Base-by-base conservation (phyloP, 2,113 vertebrate species). In the Calyptomena viridis region DNA sequence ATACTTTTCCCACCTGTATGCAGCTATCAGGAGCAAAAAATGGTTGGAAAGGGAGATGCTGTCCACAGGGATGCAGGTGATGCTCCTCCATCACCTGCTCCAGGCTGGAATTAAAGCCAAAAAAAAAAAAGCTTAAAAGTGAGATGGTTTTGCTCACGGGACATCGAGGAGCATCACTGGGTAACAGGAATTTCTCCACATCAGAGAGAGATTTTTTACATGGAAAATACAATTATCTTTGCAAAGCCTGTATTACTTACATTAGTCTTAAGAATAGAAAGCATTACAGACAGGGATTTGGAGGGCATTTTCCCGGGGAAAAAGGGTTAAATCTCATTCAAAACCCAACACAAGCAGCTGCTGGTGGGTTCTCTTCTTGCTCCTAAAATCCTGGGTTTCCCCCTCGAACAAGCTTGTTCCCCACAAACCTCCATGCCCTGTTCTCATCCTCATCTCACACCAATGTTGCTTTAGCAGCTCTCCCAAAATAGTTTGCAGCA, bases 101-200 rank as follows among this genome's bases (percentile, higher is more conserved):
- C 15, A 6, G 25, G 78, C 3, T 59, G 40, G 71, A 67, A 50
- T 71, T 28, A 24, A 92, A 87, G 27, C 8, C 3, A 52, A 53
- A 37, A 53, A 15, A 50, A 17, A 47, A 55, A 49, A 50, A 37
- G 2, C 31, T 50, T 7, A 6, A 52, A 44, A 56, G n/a, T 11
- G 8, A 37, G 14, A 22, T 7, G 11, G 44, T 30, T 78, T 86
- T 19, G 58, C 23, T 59, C 6, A 5, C 0, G 11, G 87, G 71
- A 82, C 1, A 8, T 8, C 0, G 3, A 82, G 33, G 25, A 89
- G 73, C 50, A 47, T 31, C 46, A 4, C 0, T 0, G 5, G 37
- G 40, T 5, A 9, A 15, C 24, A 3, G 5, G 17, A 13, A 33
- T 46, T 64, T 42, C 30, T 47, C 27, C 5, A 3, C 44, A 14